A percentile compares a stretch with the other conserved stretches of the same genome.
Conservation (phyloP, 2,797 vertebrate genomes). For the Parotocinclus haroldoi region DNA sequence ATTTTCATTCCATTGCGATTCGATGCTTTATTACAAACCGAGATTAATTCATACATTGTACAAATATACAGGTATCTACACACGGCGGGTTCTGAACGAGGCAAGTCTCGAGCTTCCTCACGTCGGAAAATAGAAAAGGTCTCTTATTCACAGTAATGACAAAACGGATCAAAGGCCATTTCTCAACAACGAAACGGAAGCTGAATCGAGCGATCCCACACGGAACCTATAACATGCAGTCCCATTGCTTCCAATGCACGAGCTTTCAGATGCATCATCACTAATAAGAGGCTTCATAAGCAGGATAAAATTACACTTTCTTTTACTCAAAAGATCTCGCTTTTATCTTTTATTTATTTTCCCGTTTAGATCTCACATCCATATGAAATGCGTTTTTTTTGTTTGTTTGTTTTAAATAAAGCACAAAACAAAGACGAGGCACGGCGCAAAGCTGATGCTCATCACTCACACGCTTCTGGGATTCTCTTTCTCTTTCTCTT, state of each 20-base stretch:
- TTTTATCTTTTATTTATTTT: no score
- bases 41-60: slow-evolving; percentile 56
- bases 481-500: no score
- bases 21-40: slow-evolving; percentile 65
- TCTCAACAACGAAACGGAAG: slow-evolving; percentile 35
- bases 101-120: slow-evolving; percentile 7
- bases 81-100: slow-evolving; percentile 39
- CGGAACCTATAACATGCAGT: slow-evolving; percentile 57
- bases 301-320: neutral
- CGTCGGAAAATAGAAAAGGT: slow-evolving; percentile 31
- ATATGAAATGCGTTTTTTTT: no score
- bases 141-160: slow-evolving; percentile 53
- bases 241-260: slow-evolving; percentile 47
- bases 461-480: no score
- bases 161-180: slow-evolving; percentile 36
- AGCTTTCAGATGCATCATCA: slow-evolving; percentile 3
- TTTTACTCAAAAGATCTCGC: neutral
- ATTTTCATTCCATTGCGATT: slow-evolving; percentile 38
- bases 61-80: slow-evolving; percentile 63
- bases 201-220: slow-evolving; percentile 39
- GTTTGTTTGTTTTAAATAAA: no score
- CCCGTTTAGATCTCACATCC: no score
- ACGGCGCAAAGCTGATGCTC: no score
- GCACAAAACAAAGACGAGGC: no score
- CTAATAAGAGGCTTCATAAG: slow-evolving; percentile 23